A percentile compares a stretch with the other conserved stretches of the same genome.
phyloP scores from a whole-genome alignment of 2,797 vertebrate genomes.

The Macroramphosus scolopax region DNA sequence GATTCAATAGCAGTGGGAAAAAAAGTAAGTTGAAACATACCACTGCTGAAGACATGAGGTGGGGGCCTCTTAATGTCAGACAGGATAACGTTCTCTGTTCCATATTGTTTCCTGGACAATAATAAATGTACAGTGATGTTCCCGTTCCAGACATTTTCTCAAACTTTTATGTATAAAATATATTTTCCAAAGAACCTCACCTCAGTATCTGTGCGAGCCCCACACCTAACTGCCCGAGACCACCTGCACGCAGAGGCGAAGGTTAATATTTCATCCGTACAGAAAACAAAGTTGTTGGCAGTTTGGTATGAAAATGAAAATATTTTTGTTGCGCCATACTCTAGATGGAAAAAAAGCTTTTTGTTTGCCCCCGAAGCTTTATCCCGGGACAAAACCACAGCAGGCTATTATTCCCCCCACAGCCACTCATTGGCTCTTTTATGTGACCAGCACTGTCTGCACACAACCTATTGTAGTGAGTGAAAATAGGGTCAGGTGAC shows the following conservation, averaged over 20 bases:
- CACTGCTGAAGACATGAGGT: constrained; percentile 66
- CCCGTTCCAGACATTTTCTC: constrained; percentile 1
- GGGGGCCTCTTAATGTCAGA: constrained; percentile 82
- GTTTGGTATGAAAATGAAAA: constrained; percentile 20
- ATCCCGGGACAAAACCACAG: constrained; percentile 63
- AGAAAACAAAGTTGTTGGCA: not conserved
- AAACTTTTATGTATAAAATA: not conserved
- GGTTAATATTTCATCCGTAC: no score
- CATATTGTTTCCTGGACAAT: constrained; percentile 72
- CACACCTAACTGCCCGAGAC: constrained; percentile 80
- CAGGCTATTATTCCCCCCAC: constrained; percentile 54
- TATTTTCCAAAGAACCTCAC: constrained; percentile 61
- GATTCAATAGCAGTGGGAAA: not conserved
- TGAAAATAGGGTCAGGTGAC: constrained; percentile 59
- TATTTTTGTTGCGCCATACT: constrained; percentile 28
- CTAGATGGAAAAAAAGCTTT: constrained; percentile 26
- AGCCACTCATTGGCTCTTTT: constrained; percentile 49
- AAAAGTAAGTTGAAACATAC: constrained; percentile 45
- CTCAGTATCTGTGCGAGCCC: constrained; percentile 78
- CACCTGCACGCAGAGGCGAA: constrained; percentile 65
- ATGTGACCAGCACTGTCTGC: constrained; percentile 59
- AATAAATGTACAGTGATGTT: constrained; percentile 11
- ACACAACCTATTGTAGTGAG: constrained; percentile 64
- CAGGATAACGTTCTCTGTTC: constrained; percentile 78
- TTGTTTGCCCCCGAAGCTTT: constrained; percentile 59